Conservation (phyloP, 2,797 vertebrate genomes). For the Avahi laniger region DNA sequence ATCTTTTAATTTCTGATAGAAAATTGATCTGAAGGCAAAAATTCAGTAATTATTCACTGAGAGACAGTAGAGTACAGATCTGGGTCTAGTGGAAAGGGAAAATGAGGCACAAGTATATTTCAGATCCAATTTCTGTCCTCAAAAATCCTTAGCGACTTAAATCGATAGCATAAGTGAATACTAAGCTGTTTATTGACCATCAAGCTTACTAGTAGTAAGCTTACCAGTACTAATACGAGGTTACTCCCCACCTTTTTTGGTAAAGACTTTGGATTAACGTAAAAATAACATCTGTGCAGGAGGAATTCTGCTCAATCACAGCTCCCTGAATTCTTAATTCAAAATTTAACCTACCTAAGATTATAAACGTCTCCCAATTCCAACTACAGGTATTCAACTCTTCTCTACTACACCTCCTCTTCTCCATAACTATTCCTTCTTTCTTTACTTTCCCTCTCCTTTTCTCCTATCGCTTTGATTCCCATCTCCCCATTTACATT, state of each 20-base stretch:
- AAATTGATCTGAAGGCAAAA: conserved; percentile 35
- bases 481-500: not conserved
- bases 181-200: not conserved
- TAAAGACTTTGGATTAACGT: conserved; percentile 10
- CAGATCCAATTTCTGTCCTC: not conserved
- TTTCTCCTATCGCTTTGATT: not conserved
- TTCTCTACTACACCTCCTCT: not conserved
- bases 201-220: not conserved
- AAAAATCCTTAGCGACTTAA: conserved; percentile 22
- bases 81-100: not conserved
- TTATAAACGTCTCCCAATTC: not conserved
- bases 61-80: not conserved
- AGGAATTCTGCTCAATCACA: conserved; percentile 34
- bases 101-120: not conserved
- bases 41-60: not conserved
- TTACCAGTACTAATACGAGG: too few relatives aligned
- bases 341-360: not conserved
- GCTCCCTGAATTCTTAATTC: not conserved
- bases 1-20: conserved; percentile 4
- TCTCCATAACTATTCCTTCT: not conserved
- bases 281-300: not conserved
- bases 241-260: not conserved
- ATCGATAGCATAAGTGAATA: not conserved
- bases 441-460: not conserved
- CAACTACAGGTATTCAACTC: not conserved